Evolutionary conservation across 2,113 vertebrate species (phyloP), one percentile per base, ranked within the genome.

Genomic region (Eupsittula cactorum): DNA sequence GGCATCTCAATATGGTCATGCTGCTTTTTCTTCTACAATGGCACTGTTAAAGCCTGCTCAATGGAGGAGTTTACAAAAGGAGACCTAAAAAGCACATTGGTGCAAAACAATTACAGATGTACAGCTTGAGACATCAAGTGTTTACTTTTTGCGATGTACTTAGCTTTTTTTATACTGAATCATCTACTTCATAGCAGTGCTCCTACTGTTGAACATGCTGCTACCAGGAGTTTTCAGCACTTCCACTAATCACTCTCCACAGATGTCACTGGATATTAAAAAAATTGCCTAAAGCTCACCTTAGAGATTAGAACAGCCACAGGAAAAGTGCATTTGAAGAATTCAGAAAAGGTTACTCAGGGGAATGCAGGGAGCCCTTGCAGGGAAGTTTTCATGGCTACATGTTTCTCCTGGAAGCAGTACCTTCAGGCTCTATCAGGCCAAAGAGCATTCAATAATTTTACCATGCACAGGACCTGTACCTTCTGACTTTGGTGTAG

Each of bases 401-500:
- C 12, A 4, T 12, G 25, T 33, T 86, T 74, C 33, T 81, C 44
- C 65, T 84, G 25, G 25, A 84, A 84, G 64, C 60, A 47, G 53
- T 2, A 8, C n/a, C 39, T 90, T 67, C n/a, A 49, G 42, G 42
- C 8, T 79, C 57, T 37, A 23, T 35, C 28, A 53, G 29, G 35
- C 11, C 44, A 12, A 80, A 68, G 42, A 69, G 42, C 14, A 67
- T 64, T 29, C 18, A 53, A 13, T 11, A 41, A 69, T 29, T 37
- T 57, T 11, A 9, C 16, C 42, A 19, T 0, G 21, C 31, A 31
- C 2, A 1, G 41, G 42, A 70, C 24, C 29, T 27, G 21, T 62
- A 71, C 12, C 57, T 76, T 49, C 82, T 14, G 19, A 62, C 20
- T 9, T 1, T 0, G 11, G 53, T 3, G 1, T 1, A 52, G 78